Conservation (phyloP, 2,888 invertebrate species). For the Rhyacophila evoluta region DNA sequence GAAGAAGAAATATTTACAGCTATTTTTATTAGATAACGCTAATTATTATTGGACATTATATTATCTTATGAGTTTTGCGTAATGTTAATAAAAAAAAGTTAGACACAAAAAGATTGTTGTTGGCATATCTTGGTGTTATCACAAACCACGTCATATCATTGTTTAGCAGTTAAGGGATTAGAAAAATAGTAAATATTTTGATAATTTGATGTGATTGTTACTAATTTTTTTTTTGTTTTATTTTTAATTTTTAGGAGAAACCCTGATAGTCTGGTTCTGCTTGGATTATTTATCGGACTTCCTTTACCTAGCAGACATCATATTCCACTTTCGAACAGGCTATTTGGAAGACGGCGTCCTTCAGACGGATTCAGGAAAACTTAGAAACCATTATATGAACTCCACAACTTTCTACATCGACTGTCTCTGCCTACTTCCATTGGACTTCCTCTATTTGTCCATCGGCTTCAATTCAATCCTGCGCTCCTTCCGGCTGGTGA, state of each 20-base stretch:
- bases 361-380: constrained; percentile 93
- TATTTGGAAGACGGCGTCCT: constrained; percentile 98
- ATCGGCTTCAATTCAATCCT: constrained; percentile 97
- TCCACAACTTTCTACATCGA: constrained; percentile 98
- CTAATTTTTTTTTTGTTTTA: too few relatives aligned
- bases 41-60: too few relatives aligned
- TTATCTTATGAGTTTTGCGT: too few relatives aligned
- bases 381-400: constrained; percentile 98
- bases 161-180: too few relatives aligned
- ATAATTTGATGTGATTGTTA: too few relatives aligned
- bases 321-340: constrained; percentile 97
- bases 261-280: constrained; percentile 94
- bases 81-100: too few relatives aligned
- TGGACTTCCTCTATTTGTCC: constrained; percentile 98
- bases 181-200: too few relatives aligned
- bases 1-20: too few relatives aligned
- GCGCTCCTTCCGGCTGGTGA: constrained; percentile 94
- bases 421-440: constrained; percentile 95
- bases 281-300: constrained; percentile 97
- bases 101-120: too few relatives aligned
- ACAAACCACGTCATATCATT: too few relatives aligned
- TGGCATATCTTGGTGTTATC: too few relatives aligned
- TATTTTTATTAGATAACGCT: too few relatives aligned
- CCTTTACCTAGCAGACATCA: constrained; percentile 94
- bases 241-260: constrained; percentile 75